Evolutionary conservation across 2,888 invertebrate genomes (phyloP).

Genomic region (Nomada goodeniana): DNA sequence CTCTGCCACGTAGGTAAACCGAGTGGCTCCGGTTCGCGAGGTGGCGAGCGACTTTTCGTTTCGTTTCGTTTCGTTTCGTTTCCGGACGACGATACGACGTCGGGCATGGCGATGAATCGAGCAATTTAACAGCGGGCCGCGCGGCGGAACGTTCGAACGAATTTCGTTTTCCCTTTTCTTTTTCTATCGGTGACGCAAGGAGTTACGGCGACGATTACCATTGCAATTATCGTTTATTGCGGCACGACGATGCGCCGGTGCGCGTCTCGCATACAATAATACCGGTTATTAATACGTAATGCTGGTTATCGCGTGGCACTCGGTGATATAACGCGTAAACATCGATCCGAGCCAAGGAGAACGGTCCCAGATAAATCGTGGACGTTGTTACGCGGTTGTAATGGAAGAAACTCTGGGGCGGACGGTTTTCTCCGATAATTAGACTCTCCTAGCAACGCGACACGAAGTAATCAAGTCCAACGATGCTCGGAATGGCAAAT

Average conservation of each 20-base stretch:
- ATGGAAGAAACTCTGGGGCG: no score
- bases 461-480: no score
- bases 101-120: neutral
- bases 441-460: no score
- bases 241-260: neutral
- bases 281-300: constrained; percentile 52
- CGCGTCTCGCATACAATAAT: constrained; percentile 29
- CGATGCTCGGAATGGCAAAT: no score
- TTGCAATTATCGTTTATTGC: constrained; percentile 35
- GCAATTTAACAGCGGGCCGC: neutral
- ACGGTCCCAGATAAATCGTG: constrained; percentile 40
- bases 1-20: constrained; percentile 31
- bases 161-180: neutral
- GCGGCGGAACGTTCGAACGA: neutral
- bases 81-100: neutral
- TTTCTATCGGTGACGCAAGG: constrained; percentile 32
- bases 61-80: neutral
- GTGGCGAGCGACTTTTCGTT: no score
- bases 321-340: constrained; percentile 53
- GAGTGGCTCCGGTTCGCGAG: neutral
- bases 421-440: no score
- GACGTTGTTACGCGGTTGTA: no score
- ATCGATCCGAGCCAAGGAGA: constrained; percentile 34
- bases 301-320: constrained; percentile 33
- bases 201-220: constrained; percentile 27